Evolutionary conservation across 2,113 vertebrate genomes (phyloP), one percentile per base, ranked within the genome.

Genomic region (Sinocyclocheilus grahami): DNA sequence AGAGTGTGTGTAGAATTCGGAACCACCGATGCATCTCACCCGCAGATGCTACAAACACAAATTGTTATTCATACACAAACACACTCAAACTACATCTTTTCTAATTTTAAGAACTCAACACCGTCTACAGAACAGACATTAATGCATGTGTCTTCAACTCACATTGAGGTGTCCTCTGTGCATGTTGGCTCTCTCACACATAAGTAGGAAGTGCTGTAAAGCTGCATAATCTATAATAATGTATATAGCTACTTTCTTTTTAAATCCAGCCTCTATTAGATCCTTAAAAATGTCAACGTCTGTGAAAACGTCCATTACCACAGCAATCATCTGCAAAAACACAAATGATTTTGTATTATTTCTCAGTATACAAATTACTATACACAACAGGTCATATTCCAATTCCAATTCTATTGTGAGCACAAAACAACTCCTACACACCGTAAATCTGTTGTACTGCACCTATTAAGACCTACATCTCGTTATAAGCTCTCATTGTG

Each of bases 211-310:
- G 87, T 96, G 93, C 84, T 96, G 95, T 79, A 99, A 92, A 0
- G 96, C 95, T 4, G 94, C 94, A 48, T 94, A 94, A 1, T 99
- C 97, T 33, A 99, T 79, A 22, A 99, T 98, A 87, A 99, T 97
- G 92, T 99, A 99, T 53, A 99, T 95, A 0, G 97, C 96, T 79
- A 99, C 95, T 87, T 93, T 97, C 88, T 98, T 96, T 94, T 95
- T 98, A 91, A 96, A 98, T 82, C 95, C 92, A 0, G 96, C 97
- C 0, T 99, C 98, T 86, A 99, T 91, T 62, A 99, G 94, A 90
- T 99, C 98, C 85, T 97, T 97, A 91, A 99, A 99, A 92, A 99
- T 99, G 92, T 99, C 98, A 12, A 99, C 97, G 0, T 99, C 98
- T 0, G 98, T 99, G 90, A 99, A 99, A 92, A 95, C 95, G 88